Conservation (phyloP, 2,888 invertebrate species). For the Diploptera punctata region DNA sequence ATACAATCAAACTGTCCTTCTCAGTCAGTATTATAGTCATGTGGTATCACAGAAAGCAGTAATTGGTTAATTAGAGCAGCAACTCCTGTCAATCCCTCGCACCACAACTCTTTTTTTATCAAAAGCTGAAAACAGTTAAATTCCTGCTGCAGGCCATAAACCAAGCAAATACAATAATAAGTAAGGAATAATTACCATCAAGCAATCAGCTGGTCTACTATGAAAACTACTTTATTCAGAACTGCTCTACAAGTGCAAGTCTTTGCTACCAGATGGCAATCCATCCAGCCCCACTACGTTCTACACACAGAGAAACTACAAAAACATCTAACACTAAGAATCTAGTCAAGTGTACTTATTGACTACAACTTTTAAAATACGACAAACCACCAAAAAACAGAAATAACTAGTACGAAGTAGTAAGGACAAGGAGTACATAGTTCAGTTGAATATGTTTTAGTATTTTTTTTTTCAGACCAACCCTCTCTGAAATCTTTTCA, state of each 20-base stretch:
- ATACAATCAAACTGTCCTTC: not conserved
- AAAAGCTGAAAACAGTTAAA: slow-evolving; percentile 44
- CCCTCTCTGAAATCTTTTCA: slow-evolving; percentile 44
- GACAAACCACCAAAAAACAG: slow-evolving; percentile 47
- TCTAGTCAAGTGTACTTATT: slow-evolving; percentile 46
- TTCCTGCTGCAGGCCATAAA: slow-evolving; percentile 41
- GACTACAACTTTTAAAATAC: slow-evolving; percentile 45
- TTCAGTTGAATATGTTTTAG: slow-evolving; percentile 39
- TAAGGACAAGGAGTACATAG: slow-evolving; percentile 44
- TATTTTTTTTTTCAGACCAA: slow-evolving; percentile 41
- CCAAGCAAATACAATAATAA: slow-evolving; percentile 43
- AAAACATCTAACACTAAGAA: slow-evolving; percentile 46
- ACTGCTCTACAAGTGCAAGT: slow-evolving; percentile 60
- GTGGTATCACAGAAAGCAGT: slow-evolving; percentile 36
- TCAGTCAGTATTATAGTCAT: slow-evolving; percentile 19
- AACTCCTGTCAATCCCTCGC: slow-evolving; percentile 41
- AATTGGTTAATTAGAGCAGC: slow-evolving; percentile 32
- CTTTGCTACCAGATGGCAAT: slow-evolving; percentile 45
- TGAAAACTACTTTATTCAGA: slow-evolving; percentile 63
- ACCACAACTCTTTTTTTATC: slow-evolving; percentile 34
- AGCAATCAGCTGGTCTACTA: slow-evolving; percentile 57
- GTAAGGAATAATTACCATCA: slow-evolving; percentile 44
- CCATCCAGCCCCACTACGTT: slow-evolving; percentile 45
- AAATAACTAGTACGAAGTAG: slow-evolving; percentile 46
- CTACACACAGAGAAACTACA: slow-evolving; percentile 45